Evolutionary conservation across 2,888 invertebrate genomes (phyloP), one percentile per base, ranked within the genome.

Genomic region (Portevinia maculata): DNA sequence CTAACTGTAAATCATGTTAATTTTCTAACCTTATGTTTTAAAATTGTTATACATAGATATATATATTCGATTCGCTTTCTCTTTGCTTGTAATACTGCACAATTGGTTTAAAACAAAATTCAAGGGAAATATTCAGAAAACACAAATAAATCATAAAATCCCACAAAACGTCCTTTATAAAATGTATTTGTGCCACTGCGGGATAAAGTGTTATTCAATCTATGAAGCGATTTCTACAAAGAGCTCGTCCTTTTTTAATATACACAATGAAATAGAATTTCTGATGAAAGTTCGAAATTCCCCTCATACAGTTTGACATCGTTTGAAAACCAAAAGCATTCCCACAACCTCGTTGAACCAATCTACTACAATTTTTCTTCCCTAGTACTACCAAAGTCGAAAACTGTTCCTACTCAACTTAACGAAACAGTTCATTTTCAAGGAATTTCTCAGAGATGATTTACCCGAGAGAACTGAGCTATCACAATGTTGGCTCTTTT

Each of bases 391-490:
- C 17, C 30, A 8, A n/a, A 3, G 9, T 3, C 0, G 44, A 9
- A 60, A 81, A 75, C 69, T 81, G 75, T 81, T 81, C 62, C 53
- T 59, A 75, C 32, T 64, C 21, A 69, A 81, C 62, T 75, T 75
- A 74, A 69, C 79, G 79, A 79, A 73, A 15, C 1, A 48, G 30
- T 7, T 41, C 17, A 17, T 21, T 17, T 32, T n/a, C n/a, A 15
- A 30, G 17, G 41, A 9, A 9, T 6, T 15, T 1, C 15, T 24
- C 9, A 32, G 48, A 53, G 41, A 34, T 1, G 3, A 44, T 39
- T 39, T 3, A 39, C 7, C 1, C 0, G n/a, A 17, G 11, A 21
- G 17, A 17, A 17, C 4, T 21, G 17, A 8, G n/a, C n/a, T n/a
- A n/a, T n/a, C n/a, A n/a, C n/a, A n/a, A n/a, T n/a, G n/a, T n/a